phyloP scores from a whole-genome alignment of 2,797 vertebrate species.

The Tragelaphus eurycerus region DNA sequence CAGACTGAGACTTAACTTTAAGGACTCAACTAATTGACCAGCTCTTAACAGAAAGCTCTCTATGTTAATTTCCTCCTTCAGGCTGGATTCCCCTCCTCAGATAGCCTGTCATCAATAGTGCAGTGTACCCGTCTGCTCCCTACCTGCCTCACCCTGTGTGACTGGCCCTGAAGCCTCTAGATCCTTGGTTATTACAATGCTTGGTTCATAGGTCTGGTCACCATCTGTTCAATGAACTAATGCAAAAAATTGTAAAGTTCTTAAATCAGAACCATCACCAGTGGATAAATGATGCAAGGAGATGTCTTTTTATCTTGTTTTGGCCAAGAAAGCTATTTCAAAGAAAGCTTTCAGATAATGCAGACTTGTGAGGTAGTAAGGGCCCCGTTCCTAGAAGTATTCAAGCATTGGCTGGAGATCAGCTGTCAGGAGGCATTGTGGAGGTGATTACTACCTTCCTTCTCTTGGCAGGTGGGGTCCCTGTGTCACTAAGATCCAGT shows the following conservation, averaged over 20 bases:
- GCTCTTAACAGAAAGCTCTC: background rate
- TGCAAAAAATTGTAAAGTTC: background rate
- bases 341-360: background rate
- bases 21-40: background rate
- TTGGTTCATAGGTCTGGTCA: background rate
- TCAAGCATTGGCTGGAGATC: background rate
- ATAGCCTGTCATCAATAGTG: too few relatives aligned
- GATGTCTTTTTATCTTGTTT: background rate
- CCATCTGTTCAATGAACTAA: background rate
- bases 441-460: background rate
- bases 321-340: background rate
- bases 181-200: background rate
- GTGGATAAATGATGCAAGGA: background rate
- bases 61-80: background rate
- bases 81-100: background rate
- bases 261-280: background rate
- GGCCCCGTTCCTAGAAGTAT: background rate
- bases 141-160: background rate
- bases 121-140: rapidly evolving
- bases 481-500: background rate
- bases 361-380: background rate
- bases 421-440: background rate
- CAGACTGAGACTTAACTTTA: background rate
- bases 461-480: background rate
- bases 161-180: background rate